Conservation (phyloP, 2,888 invertebrate species). For the Rhagonycha lutea region DNA sequence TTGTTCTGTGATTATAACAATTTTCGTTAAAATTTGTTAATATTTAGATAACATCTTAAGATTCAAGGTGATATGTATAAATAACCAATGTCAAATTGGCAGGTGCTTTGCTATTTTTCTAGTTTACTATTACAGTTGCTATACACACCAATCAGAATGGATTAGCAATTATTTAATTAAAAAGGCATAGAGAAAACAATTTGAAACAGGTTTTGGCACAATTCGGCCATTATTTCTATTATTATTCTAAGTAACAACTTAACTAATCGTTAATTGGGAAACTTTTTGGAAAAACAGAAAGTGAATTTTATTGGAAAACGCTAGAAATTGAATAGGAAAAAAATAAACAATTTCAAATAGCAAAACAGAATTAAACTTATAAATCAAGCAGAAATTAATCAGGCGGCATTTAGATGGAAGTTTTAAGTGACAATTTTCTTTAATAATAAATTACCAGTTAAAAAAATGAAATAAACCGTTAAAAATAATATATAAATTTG, state of each 20-base stretch:
- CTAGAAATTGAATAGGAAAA: too few relatives aligned
- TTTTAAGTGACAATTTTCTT: not conserved
- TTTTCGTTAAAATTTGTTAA: conserved; percentile 23
- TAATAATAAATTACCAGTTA: not conserved
- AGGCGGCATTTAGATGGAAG: not conserved
- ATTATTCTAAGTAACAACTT: too few relatives aligned
- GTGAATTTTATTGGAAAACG: too few relatives aligned
- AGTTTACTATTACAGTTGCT: not conserved
- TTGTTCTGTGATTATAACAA: conserved; percentile 6
- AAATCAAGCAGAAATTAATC: not conserved
- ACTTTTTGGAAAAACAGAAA: too few relatives aligned
- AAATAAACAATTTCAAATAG: too few relatives aligned
- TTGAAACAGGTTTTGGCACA: not conserved
- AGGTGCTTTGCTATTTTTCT: not conserved
- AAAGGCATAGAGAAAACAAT: not conserved
- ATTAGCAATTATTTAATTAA: not conserved
- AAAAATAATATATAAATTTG: not conserved
- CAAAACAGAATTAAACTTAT: not conserved
- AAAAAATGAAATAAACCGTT: not conserved
- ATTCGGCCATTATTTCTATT: not conserved
- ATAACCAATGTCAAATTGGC: conserved; percentile 3
- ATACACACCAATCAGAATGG: not conserved
- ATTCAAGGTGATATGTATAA: conserved; percentile 2
- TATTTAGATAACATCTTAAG: conserved; percentile 17
- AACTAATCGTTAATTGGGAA: too few relatives aligned